Base-by-base conservation (phyloP, 2,113 vertebrate species). In the Colistium nudipinnis region DNA sequence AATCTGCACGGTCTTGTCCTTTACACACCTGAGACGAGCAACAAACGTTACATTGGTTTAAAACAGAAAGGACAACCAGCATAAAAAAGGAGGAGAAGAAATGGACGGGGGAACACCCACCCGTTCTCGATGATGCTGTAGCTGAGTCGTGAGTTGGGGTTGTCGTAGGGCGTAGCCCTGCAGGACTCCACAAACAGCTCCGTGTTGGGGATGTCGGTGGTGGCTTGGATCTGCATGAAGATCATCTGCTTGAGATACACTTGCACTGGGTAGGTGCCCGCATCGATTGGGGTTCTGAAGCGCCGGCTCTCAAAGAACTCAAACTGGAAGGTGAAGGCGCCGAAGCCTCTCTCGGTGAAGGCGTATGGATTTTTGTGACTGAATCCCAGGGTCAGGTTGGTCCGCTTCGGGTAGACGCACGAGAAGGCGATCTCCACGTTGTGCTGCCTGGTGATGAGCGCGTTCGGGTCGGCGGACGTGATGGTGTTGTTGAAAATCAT, bases 111-210 rank as follows among this genome's bases (percentile, higher is more conserved):
- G 4, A 0, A 14, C 16, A 12, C 63, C 13, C 63, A 86, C 85
- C 85, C 87, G 16, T 84, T 64, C 35, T 79, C 45, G 1, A 87
- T 82, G 83, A 89, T 80, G 43, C 54, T 57, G 56, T 87, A 87
- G 43, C 48, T 81, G 24, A 74, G 11, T 14, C 47, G 45, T 28
- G 84, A 82, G 47, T 77, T 74, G 1, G 84, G 83, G 61, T 90
- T 78, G 68, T 78, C 84, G 2, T 79, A 82, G 1, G 90, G 87
- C 3, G 85, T 85, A 0, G 87, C 87, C 30, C 13, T 88, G 76
- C 88, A 90, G 35, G 87, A 83, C 62, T 90, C 87, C 33, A 91
- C 81, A 61, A 91, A 91, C 39, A 91, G 62, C 67, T 62, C 71
- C 1, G 80, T 67, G 38, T 81, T 57, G 19, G 84, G 81, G 52